Evolutionary conservation across 2,797 vertebrate genomes (phyloP), one percentile per base, ranked within the genome.

Genomic region (Gymnoscopelus microlampas): DNA sequence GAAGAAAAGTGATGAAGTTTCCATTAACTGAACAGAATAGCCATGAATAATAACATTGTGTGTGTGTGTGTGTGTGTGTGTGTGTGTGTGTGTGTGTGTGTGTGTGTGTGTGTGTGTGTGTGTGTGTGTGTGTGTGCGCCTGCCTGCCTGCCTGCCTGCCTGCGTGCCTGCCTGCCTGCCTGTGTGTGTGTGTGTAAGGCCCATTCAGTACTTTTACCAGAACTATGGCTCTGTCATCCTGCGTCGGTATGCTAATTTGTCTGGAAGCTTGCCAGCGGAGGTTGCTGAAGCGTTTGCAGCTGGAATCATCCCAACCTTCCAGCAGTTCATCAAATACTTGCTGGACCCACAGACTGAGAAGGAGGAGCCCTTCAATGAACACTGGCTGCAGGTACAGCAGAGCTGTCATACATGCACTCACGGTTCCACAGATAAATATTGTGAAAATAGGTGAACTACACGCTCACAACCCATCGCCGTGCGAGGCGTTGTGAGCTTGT

Each of bases 241-340:
- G 13, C 88, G 82, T 35, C 91, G 89, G 0, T 97, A 95, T 39
- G 91, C 94, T 74, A 96, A 98, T 81, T 73, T 74, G 23, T 81
- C 89, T 5, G 93, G 85, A 70, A 84, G 87, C 63, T 84, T 92
- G 29, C 96, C 97, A 1, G 77, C 87, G 19, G 94, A 94, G 0
- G 96, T 92, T 0, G 87, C 92, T 0, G 93, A 96, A 80, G 97
- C 96, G 12, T 95, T 96, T 0, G 77, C 92, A 14, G 91, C 93
- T 0, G 96, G 96, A 62, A 88, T 96, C 73, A 92, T 71, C 64
- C 96, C 95, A 0, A 94, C 96, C 2, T 98, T 99, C 84, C 85
- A 93, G 70, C 91, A 96, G 85, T 98, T 99, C 76, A 92, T 98
- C 91, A 93, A 94, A 70, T 99, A 97, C 77, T 93, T 98, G 51